Evolutionary conservation across 2,888 invertebrate species (phyloP), one percentile per base, ranked within the genome.

Genomic region (Adelognathus sp.): DNA sequence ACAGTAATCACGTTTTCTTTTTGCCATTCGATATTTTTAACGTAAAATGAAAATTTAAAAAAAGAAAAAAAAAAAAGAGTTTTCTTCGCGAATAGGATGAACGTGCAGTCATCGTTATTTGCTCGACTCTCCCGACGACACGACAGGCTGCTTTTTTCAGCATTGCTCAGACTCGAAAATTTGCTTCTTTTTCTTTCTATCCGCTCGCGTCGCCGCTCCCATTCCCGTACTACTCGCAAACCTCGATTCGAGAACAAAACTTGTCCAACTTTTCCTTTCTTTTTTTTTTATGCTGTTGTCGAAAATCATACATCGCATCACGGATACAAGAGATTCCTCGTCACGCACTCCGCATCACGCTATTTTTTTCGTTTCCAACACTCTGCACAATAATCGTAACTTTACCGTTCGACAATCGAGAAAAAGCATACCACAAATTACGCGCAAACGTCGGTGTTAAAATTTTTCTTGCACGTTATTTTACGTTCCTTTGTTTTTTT

Each of bases 331-430:
- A 46, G 39, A 71, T 36, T 56, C 58, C 50, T 41, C 63, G 56
- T 64, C 71, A 79, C 74, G 70, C 79, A 79, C 66, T 58, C 78
- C 61, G n/a, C n/a, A 70, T 71, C 71, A 44, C 74, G 63, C 78
- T 52, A 70, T 33, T 27, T 64, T 29, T 44, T 39, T n/a, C n/a
- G n/a, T n/a, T n/a, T n/a, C n/a, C 27, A 18, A 79, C 75, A 75
- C 52, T 74, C 67, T 61, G n/a, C n/a, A 71, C 79, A 79, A 79
- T 52, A 36, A 33, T 46, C 46, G 44, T 54, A 33, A n/a, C n/a
- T 63, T 29, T 60, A 16, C 9, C 24, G 21, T 54, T 31, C 46
- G 60, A 66, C 60, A 61, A 54, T 73, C 58, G n/a, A 16, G 58
- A 67, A 46, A 50, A 46, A 14, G 29, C 75, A 75, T 61, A 64